Evolutionary conservation across 2,797 vertebrate species (phyloP).

Genomic region (Stomatorhinus walkeri): DNA sequence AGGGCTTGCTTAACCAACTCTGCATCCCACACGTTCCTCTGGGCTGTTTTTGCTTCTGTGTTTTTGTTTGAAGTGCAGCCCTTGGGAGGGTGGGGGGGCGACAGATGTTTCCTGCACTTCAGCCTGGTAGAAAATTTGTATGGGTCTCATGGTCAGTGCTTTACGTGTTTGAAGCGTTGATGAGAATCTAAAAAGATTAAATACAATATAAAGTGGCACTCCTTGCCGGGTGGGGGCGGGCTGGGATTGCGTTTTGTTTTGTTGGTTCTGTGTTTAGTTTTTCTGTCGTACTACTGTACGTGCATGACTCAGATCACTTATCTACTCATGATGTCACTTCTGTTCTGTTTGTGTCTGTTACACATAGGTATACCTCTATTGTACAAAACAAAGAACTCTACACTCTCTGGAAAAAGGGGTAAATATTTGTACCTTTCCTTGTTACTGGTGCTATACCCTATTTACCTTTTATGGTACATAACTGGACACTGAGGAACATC

Average conservation of each 20-base stretch:
- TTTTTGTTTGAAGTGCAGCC: background rate
- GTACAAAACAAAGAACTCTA: background rate
- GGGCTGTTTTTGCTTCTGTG: background rate
- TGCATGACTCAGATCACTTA: background rate
- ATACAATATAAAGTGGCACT: background rate
- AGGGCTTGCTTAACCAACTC: conserved; percentile 37
- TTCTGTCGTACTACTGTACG: background rate
- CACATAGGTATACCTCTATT: background rate
- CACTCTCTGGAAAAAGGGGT: background rate
- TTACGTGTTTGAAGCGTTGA: background rate
- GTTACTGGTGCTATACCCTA: background rate
- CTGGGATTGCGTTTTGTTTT: background rate
- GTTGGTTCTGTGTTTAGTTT: background rate
- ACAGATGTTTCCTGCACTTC: background rate
- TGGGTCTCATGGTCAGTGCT: background rate
- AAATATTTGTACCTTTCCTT: background rate
- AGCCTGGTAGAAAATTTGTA: background rate
- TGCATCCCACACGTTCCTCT: background rate
- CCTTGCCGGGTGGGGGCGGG: background rate
- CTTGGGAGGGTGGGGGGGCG: background rate
- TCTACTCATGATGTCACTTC: background rate
- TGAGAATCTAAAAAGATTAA: background rate
- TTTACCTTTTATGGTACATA: background rate
- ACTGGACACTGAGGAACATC: background rate
- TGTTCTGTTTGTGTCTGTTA: background rate